Conservation (phyloP, 2,797 vertebrate species). For the Merluccius polli region DNA sequence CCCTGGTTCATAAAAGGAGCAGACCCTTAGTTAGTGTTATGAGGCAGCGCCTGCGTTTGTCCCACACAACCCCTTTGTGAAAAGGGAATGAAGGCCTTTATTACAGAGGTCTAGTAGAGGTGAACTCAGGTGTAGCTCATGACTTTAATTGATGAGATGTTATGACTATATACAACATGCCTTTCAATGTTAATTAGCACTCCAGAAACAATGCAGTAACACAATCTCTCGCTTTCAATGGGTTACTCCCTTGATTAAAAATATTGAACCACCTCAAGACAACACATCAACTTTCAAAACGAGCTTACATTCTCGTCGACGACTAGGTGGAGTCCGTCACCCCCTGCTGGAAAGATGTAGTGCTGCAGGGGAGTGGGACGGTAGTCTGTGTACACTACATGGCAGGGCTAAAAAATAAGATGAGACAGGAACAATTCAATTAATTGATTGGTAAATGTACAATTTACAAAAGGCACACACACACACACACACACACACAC, state of each 20-base stretch:
- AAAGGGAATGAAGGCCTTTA: no score
- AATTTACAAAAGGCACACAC: not conserved
- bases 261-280: not conserved
- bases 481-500: not conserved
- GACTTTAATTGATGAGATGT: no score
- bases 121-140: no score
- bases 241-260: not conserved
- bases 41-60: no score
- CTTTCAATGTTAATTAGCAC: no score
- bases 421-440: constrained; percentile 9
- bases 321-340: constrained; percentile 95
- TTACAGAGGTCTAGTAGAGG: no score
- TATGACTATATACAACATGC: no score
- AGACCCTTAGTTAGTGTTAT: no score
- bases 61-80: no score
- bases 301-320: constrained; percentile 95
- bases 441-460: not conserved
- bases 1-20: no score
- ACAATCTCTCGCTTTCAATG: not conserved
- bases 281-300: not conserved
- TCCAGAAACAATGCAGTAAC: not conserved
- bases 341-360: constrained; percentile 97
- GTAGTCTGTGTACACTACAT: constrained; percentile 97
- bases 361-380: constrained; percentile 96
- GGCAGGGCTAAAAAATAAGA: constrained; percentile 81